phyloP scores from a whole-genome alignment of 2,888 invertebrate genomes.

The Prenolepis imparis region DNA sequence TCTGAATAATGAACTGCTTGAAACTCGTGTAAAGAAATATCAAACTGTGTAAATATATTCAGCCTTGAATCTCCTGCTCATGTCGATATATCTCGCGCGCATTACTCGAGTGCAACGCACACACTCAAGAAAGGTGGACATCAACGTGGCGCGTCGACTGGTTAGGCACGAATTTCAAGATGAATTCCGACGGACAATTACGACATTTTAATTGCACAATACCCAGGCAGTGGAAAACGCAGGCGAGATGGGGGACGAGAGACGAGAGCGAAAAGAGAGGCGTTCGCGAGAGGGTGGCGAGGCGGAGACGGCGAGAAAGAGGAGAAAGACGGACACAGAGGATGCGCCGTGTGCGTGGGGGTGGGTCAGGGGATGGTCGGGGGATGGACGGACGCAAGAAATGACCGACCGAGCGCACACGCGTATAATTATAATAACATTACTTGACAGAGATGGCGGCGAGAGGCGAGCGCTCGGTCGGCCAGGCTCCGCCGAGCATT shows the following conservation, averaged over 20 bases:
- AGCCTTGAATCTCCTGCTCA: neutral
- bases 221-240: constrained; percentile 63
- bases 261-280: constrained; percentile 60
- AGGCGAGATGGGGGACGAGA: constrained; percentile 57
- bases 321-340: constrained; percentile 70
- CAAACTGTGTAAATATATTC: constrained; percentile 25
- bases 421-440: constrained; percentile 86
- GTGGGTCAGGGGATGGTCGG: constrained; percentile 38
- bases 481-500: constrained; percentile 84
- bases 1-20: constrained; percentile 28
- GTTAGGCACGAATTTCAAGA: constrained; percentile 77
- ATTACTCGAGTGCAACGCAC: constrained; percentile 9
- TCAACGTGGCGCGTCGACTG: constrained; percentile 22
- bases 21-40: constrained; percentile 4
- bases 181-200: constrained; percentile 80
- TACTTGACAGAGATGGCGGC: constrained; percentile 85
- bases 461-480: constrained; percentile 81
- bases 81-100: neutral
- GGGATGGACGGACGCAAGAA: constrained; percentile 81
- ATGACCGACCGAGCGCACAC: constrained; percentile 82
- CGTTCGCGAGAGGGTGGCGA: constrained; percentile 51
- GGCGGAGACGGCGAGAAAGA: constrained; percentile 66
- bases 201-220: constrained; percentile 83
- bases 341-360: constrained; percentile 51
- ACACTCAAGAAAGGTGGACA: constrained; percentile 14